Conservation (phyloP, 2,888 invertebrate species). For the Nymphalis polychloros region DNA sequence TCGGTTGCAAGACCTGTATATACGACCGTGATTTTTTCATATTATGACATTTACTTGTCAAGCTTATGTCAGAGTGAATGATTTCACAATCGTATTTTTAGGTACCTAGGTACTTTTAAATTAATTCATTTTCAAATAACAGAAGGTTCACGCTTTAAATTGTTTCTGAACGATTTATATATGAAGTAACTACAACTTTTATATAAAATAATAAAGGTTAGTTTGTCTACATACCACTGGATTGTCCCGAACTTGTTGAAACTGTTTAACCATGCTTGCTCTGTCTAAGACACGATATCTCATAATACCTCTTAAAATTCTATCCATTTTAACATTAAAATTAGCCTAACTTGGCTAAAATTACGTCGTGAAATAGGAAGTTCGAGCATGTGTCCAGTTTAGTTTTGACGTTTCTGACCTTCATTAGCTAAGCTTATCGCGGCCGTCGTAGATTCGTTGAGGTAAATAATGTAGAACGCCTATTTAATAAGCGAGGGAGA, state of each 20-base stretch:
- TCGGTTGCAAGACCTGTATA: no score
- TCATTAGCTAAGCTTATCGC: constrained; percentile 67
- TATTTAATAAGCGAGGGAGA: constrained; percentile 18
- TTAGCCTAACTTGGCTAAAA: constrained; percentile 33
- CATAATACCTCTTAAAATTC: constrained; percentile 94
- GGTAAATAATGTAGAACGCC: constrained; percentile 28
- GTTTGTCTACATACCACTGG: constrained; percentile 85
- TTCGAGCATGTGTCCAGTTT: constrained; percentile 36
- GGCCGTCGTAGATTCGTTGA: constrained; percentile 22
- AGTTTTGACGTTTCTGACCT: constrained; percentile 74
- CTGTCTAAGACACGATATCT: constrained; percentile 91
- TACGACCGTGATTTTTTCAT: no score
- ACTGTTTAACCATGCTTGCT: constrained; percentile 95
- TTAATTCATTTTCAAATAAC: neutral
- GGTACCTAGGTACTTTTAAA: neutral
- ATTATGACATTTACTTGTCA: neutral
- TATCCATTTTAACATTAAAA: constrained; percentile 84
- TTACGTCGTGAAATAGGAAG: constrained; percentile 22
- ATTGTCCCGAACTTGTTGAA: constrained; percentile 92
- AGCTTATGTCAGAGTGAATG: constrained; percentile 7
- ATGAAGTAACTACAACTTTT: constrained; percentile 3
- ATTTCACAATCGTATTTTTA: constrained; percentile 6
- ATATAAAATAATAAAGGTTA: constrained; percentile 33
- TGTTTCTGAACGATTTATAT: neutral
- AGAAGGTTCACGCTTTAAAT: neutral